Percentiles rank a stretch among this genome's conserved stretches.
These are phyloP conservation scores for Heterocephalus glaber DNA, from an alignment of 2,113 vertebrate genomes.

Conservation along the genomic window DNA sequence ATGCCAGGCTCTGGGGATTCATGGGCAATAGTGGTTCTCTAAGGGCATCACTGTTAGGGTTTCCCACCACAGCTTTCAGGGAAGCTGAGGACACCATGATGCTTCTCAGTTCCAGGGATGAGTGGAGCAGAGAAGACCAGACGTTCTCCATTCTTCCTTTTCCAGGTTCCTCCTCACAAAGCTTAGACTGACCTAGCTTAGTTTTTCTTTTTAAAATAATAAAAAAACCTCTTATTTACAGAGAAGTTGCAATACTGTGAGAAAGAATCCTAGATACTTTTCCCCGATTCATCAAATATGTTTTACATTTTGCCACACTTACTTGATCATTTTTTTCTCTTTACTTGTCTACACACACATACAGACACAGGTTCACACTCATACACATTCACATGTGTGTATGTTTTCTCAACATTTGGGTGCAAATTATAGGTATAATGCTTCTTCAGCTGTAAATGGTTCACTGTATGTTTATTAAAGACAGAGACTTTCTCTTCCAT, in stretches of 20 bases:
- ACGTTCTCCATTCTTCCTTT: neutral
- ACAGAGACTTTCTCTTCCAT: neutral
- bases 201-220: neutral
- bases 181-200: neutral
- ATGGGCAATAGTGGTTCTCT: accelerated
- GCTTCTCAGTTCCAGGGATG: neutral
- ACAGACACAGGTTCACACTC: neutral
- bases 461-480: neutral
- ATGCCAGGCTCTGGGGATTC: neutral
- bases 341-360: neutral
- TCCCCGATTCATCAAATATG: neutral
- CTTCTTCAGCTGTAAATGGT: neutral
- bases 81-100: neutral
- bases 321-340: neutral
- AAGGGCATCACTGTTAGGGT: neutral
- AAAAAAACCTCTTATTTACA: neutral
- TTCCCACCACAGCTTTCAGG: neutral
- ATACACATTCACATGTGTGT: neutral
- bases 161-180: neutral
- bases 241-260: neutral
- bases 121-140: neutral
- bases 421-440: neutral
- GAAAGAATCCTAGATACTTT: neutral
- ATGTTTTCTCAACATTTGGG: neutral
- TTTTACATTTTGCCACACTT: neutral